Conservation (phyloP, 2,113 vertebrate species). For the Genyomyrus donnyi region DNA sequence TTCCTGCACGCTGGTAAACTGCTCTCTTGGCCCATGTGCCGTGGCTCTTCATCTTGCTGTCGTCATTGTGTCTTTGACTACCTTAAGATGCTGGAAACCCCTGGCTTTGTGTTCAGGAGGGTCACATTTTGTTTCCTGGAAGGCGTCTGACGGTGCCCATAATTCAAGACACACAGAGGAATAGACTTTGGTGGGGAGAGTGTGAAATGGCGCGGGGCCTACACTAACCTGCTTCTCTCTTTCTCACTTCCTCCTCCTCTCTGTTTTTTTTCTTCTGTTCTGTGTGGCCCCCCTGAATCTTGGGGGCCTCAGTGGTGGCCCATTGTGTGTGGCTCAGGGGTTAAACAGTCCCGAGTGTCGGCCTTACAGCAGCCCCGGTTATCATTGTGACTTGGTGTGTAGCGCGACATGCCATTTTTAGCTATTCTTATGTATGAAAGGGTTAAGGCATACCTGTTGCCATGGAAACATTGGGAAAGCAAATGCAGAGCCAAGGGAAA, state of each 20-base stretch:
- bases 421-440: constrained; percentile 40
- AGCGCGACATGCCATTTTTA: constrained; percentile 39
- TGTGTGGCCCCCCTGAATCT: neutral
- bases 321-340: constrained; percentile 48
- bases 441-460: neutral
- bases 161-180: neutral
- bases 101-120: neutral
- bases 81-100: neutral
- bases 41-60: neutral
- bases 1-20: neutral
- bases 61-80: neutral
- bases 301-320: constrained; percentile 37
- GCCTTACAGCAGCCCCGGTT: constrained; percentile 38
- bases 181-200: neutral
- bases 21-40: neutral
- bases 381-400: constrained; percentile 48
- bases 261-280: neutral
- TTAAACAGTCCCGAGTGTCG: constrained; percentile 53
- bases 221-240: neutral
- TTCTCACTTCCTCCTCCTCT: neutral
- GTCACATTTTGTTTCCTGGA: neutral
- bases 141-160: neutral
- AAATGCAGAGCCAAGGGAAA: neutral
- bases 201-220: neutral
- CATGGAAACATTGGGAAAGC: neutral